Base-by-base conservation (phyloP, 2,113 vertebrate genomes). In the Phrynocephalus versicolor region DNA sequence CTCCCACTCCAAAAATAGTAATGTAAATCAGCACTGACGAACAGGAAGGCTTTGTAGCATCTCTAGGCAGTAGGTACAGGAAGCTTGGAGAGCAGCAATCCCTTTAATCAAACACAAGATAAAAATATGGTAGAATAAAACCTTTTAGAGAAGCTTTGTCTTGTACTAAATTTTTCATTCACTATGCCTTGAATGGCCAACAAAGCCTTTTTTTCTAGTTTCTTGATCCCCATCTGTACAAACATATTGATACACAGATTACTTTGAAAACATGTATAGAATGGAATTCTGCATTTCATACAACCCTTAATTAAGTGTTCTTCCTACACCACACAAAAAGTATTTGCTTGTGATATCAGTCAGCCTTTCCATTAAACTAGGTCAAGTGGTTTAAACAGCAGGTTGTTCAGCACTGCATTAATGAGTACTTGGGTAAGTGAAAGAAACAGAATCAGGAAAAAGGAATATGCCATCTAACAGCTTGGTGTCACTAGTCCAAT, bases 31-130 rank as follows among this genome's bases (percentile, higher is more conserved):
- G 18, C 41, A 30, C 41, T 19, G 7, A 27, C 41, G 57, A 35
- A 21, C 45, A 41, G 9, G 21, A 76, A 30, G 3, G 23, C 77
- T 57, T 14, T 69, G 25, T 10, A 84, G 23, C 10, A 57, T 77
- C 33, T 69, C 35, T 33, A 58, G 45, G 33, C 33, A 69, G 25
- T 3, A n/a, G 73, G 25, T 12, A 37, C 21, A 33, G 71, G 33
- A 64, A 75, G 30, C 7, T 18, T 69, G n/a, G 41, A 35, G 16
- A 16, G 64, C 35, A 4, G 35, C 45, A 45, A 41, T 82, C 33
- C 84, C 23, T 74, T 64, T 83, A 23, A 83, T 83, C 75, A 80
- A 79, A 69, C 16, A 12, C 76, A 92, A 81, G 70, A 81, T 30
- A 74, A 86, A 91, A 85, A 9, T 3, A 18, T 64, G 2, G 30